phyloP scores from a whole-genome alignment of 2,113 vertebrate species.

The Erythrocebus patas region DNA sequence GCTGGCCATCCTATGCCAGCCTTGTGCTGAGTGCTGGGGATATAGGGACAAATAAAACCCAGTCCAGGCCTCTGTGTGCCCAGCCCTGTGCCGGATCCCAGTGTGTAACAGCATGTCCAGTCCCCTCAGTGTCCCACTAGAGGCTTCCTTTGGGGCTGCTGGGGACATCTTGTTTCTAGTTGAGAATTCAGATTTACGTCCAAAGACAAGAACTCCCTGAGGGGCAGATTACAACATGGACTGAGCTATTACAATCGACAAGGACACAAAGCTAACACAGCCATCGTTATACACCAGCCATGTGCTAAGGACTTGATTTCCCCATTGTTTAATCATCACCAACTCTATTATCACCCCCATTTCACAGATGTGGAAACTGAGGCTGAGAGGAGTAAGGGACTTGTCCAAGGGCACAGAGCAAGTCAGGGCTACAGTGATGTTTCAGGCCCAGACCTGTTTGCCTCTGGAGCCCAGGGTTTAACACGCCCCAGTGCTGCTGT shows the following conservation, averaged over 20 bases:
- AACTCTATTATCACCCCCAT: background rate
- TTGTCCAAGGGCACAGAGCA: background rate
- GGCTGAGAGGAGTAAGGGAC: background rate
- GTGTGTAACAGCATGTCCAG: background rate
- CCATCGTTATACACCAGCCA: background rate
- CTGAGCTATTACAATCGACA: background rate
- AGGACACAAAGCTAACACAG: background rate
- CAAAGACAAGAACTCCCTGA: background rate
- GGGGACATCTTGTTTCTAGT: background rate
- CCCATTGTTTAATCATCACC: background rate
- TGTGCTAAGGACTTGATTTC: background rate
- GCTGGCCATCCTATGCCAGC: background rate
- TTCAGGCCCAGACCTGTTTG: background rate
- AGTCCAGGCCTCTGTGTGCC: background rate
- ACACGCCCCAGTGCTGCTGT: background rate
- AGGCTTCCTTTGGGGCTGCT: background rate
- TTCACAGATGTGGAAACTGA: background rate
- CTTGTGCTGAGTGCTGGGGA: background rate
- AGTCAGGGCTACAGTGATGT: background rate
- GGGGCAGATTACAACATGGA: background rate
- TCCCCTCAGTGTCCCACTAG: accelerated
- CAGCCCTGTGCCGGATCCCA: background rate
- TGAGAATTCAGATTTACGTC: background rate
- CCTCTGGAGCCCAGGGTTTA: background rate
- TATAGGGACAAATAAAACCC: background rate